Conservation (phyloP, 2,888 invertebrate species). For the Lypha dubia region DNA sequence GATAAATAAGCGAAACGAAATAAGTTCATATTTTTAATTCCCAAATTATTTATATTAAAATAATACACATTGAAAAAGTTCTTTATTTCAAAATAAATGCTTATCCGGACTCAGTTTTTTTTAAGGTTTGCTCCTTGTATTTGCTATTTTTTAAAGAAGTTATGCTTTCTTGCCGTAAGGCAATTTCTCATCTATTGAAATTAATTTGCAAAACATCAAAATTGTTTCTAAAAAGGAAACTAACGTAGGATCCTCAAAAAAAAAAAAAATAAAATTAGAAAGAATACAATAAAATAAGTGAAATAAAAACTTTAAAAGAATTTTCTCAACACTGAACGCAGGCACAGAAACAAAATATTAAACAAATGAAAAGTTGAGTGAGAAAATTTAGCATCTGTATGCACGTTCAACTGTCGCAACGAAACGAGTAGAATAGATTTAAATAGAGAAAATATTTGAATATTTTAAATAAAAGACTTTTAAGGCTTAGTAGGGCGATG, state of each 20-base stretch:
- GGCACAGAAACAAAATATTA: neutral
- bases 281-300: too few species aligned
- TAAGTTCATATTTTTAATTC: neutral
- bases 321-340: neutral
- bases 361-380: conserved; percentile 47
- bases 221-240: too few species aligned
- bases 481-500: conserved; percentile 67
- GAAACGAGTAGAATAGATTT: neutral
- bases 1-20: neutral
- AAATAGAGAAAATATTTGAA: neutral
- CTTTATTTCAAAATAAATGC: too few species aligned
- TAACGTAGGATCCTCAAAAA: too few species aligned
- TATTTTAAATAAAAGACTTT: conserved; percentile 50
- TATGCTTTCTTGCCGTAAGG: too few species aligned
- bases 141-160: too few species aligned
- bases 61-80: too few species aligned
- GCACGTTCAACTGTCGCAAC: neutral
- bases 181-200: too few species aligned
- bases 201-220: too few species aligned
- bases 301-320: conserved; percentile 17
- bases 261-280: too few species aligned
- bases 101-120: too few species aligned
- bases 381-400: conserved; percentile 39
- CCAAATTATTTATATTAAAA: neutral
- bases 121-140: too few species aligned